Conservation (phyloP, 2,888 invertebrate species). For the Lepidonotus clava region DNA sequence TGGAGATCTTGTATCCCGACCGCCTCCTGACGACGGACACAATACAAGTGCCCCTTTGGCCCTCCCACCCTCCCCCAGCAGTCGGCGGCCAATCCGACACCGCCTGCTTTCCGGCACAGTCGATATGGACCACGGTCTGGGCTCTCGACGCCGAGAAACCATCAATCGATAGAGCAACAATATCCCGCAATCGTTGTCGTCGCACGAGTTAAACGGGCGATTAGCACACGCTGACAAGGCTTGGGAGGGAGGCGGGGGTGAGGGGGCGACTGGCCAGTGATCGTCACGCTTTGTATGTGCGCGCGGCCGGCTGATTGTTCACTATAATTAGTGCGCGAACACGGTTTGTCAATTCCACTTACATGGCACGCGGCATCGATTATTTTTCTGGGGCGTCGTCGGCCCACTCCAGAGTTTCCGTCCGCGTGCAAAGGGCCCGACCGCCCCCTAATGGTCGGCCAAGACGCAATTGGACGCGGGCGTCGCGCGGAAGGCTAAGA, state of each 20-base stretch:
- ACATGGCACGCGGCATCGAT: conserved; percentile 9
- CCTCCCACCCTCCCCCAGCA: not conserved
- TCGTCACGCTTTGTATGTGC: conserved; percentile 26
- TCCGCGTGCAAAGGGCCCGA: too few relatives aligned
- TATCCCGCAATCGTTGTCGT: not conserved
- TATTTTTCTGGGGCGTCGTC: too few relatives aligned
- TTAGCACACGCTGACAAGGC: conserved; percentile 1
- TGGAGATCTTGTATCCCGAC: not conserved
- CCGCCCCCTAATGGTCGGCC: not conserved
- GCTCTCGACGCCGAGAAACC: not conserved
- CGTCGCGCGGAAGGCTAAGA: not conserved
- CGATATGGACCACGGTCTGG: not conserved
- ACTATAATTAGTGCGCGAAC: conserved; percentile 29
- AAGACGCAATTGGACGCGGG: not conserved
- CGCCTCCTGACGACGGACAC: not conserved
- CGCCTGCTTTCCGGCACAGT: not conserved
- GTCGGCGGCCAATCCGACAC: not conserved
- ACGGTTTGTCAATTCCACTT: conserved; percentile 48
- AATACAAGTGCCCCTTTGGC: too few relatives aligned
- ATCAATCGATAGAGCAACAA: conserved; percentile 49
- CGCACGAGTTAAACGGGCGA: conserved; percentile 26
- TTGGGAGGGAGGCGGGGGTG: not conserved
- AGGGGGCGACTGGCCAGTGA: too few relatives aligned
- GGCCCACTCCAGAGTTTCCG: too few relatives aligned
- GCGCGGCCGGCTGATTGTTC: not conserved